phyloP scores from a whole-genome alignment of 2,797 vertebrate species.

The Danio albolineatus region DNA sequence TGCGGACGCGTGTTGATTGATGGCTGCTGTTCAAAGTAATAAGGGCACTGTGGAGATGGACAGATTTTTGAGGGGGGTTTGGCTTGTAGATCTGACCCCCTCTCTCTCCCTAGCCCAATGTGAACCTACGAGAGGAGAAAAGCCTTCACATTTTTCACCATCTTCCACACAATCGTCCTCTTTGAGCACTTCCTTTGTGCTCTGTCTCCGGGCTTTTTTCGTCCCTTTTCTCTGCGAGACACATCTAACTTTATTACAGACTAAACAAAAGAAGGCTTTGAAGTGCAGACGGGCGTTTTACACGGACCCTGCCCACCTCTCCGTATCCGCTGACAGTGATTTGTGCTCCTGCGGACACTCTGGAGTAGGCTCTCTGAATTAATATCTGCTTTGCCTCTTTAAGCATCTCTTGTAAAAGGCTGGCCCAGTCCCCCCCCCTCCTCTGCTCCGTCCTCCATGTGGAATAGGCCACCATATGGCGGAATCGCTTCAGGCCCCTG shows the following conservation, averaged over 20 bases:
- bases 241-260: conserved; percentile 65
- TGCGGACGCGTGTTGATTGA: conserved; percentile 48
- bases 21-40: conserved; percentile 58
- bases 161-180: conserved; percentile 59
- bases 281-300: conserved; percentile 57
- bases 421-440: conserved; percentile 50
- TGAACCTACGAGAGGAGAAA: conserved; percentile 58
- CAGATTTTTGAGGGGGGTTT: conserved; percentile 57
- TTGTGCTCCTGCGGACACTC: conserved; percentile 55
- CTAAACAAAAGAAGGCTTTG: conserved; percentile 64
- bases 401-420: conserved; percentile 67
- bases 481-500: conserved; percentile 72
- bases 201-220: conserved; percentile 40
- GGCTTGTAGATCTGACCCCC: conserved; percentile 45
- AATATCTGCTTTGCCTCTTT: conserved; percentile 63
- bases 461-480: conserved; percentile 78
- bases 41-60: conserved; percentile 53
- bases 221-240: conserved; percentile 58
- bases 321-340: conserved; percentile 52
- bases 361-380: conserved; percentile 58
- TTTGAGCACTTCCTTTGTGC: conserved; percentile 62
- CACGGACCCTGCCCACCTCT: conserved; percentile 50
- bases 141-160: conserved; percentile 61
- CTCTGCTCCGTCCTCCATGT: conserved; percentile 62
- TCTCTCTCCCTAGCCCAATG: conserved; percentile 44